Evolutionary conservation across 2,797 vertebrate species (phyloP).

Genomic region (Astyanax mexicanus): DNA sequence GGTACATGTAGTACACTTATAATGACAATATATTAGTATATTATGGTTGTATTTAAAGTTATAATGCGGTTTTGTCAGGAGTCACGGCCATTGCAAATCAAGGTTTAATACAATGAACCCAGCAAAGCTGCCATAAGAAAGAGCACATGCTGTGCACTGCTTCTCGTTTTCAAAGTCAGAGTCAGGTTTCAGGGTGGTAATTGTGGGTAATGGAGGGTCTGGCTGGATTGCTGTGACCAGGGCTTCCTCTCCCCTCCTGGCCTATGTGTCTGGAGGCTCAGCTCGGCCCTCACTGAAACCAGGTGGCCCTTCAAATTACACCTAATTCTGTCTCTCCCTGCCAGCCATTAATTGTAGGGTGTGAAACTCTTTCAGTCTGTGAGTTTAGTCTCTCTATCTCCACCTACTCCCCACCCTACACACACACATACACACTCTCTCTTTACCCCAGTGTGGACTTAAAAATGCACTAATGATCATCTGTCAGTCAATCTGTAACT

Average conservation of each 20-base stretch:
- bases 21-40: background rate
- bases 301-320: conserved; percentile 42
- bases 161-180: conserved; percentile 16
- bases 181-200: conserved; percentile 29
- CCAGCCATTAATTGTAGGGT: conserved; percentile 50
- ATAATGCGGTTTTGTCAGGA: background rate
- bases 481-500: conserved; percentile 22
- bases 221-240: conserved; percentile 3
- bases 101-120: background rate
- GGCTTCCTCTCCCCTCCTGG: conserved; percentile 55
- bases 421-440: conserved; percentile 7
- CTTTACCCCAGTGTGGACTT: conserved; percentile 4
- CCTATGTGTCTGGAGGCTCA: conserved; percentile 44
- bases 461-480: conserved; percentile 21
- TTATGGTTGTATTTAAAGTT: background rate
- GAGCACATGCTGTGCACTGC: background rate
- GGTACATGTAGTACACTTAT: too few relatives aligned
- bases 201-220: conserved; percentile 35
- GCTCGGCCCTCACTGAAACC: conserved; percentile 37
- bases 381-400: conserved; percentile 47
- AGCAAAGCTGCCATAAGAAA: background rate
- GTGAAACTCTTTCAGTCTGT: conserved; percentile 33
- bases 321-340: conserved; percentile 16
- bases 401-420: background rate
- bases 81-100: background rate